A percentile compares a stretch with the other conserved stretches of the same genome.
phyloP scores from a whole-genome alignment of 2,797 vertebrate species.

The Masticophis lateralis region DNA sequence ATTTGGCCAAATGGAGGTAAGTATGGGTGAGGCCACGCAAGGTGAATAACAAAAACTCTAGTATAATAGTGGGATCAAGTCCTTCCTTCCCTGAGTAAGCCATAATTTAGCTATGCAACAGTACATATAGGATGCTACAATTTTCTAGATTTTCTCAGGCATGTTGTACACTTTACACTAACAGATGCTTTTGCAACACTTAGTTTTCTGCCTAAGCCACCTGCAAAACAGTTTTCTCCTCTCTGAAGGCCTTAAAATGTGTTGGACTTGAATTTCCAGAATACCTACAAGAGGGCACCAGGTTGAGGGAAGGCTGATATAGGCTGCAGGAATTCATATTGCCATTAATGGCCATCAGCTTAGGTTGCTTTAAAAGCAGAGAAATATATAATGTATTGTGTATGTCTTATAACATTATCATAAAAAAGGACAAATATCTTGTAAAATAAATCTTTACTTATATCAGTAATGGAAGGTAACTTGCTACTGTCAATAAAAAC shows the following conservation, averaged over 20 bases:
- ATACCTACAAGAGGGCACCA: not conserved
- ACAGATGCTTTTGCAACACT: not conserved
- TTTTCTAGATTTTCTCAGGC: not conserved
- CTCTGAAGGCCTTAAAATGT: not conserved
- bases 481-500: not conserved
- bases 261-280: not conserved
- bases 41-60: not conserved
- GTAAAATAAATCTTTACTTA: not conserved
- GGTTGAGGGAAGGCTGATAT: not conserved
- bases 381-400: not conserved
- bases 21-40: conserved; percentile 14
- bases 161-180: not conserved
- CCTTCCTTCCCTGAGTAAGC: not conserved
- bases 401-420: not conserved
- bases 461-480: not conserved
- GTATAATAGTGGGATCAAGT: conserved; percentile 8
- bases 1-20: not conserved
- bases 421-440: not conserved
- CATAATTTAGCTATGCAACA: not conserved
- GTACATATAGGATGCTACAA: not conserved
- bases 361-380: not conserved
- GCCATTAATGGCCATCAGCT: not conserved
- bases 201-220: not conserved
- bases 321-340: not conserved
- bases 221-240: not conserved